Conservation (phyloP, 2,113 vertebrate genomes). For the Rhabdomys dilectus region DNA sequence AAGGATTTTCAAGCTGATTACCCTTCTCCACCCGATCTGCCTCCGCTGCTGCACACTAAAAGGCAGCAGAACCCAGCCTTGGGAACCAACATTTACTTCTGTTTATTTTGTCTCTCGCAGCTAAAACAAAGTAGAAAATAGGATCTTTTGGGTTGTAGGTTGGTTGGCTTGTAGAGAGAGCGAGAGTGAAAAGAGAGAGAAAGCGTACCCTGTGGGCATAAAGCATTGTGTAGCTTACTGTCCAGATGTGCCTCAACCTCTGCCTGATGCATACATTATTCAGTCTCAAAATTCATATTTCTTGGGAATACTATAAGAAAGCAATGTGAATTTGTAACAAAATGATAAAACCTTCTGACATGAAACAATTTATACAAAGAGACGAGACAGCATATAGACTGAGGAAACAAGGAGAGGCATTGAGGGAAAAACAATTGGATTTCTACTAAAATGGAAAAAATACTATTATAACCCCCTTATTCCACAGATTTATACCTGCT, state of each 20-base stretch:
- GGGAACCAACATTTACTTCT: slow-evolving; percentile 17
- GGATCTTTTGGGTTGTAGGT: slow-evolving; percentile 18
- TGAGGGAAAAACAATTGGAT: slow-evolving; percentile 34
- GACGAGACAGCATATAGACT: neutral
- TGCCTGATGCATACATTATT: slow-evolving; percentile 25
- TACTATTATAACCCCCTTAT: neutral
- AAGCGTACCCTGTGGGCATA: slow-evolving; percentile 17
- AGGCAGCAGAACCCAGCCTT: slow-evolving; percentile 7
- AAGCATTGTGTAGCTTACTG: neutral
- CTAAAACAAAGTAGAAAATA: slow-evolving; percentile 29
- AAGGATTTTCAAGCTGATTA: slow-evolving; percentile 76
- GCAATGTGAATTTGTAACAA: slow-evolving; percentile 48
- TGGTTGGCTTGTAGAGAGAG: neutral
- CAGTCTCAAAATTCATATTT: slow-evolving; percentile 49
- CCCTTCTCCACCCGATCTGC: slow-evolving; percentile 55
- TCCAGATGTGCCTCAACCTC: slow-evolving; percentile 3
- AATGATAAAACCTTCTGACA: slow-evolving; percentile 42
- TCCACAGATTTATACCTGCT: slow-evolving; percentile 9
- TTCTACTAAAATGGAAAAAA: slow-evolving; percentile 22
- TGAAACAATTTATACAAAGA: slow-evolving; percentile 63
- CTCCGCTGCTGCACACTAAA: slow-evolving; percentile 51
- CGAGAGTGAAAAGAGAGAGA: slow-evolving; percentile 42
- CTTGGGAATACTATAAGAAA: slow-evolving; percentile 42
- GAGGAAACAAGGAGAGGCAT: neutral
- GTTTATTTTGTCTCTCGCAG: neutral